Evolutionary conservation across 2,888 invertebrate genomes (phyloP), one percentile per base, ranked within the genome.

Genomic region (Sicus ferrugineus): DNA sequence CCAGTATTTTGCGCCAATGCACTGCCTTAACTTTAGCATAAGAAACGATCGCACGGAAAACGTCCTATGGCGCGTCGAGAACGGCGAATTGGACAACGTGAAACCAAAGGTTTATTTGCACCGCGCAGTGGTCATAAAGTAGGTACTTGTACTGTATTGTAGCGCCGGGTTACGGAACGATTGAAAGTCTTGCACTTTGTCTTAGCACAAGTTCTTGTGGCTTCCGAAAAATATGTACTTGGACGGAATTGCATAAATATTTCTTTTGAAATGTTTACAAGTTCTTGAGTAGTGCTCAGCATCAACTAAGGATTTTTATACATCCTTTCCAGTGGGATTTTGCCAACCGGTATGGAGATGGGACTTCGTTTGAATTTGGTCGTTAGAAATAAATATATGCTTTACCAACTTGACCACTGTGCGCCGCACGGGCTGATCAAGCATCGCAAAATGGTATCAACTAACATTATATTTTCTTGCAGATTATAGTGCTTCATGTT

Each of bases 41-140:
- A 92, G 94, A 76, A 92, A 91, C 73, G 96, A 97, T 86, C 90
- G 91, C 82, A 93, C 94, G 46, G 93, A 96, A 83, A 91, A 97
- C 88, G 91, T 96, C 16, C 86, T 97, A 48, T 97, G 96, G 96
- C 88, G 97, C 77, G 90, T 96, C 58, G 89, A 90, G 80, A 94
- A 97, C 86, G 96, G 96, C 65, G 95, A 95, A 86, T 86, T 97
- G 78, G 95, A 96, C 82, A 90, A 92, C 86, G 91, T 96, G 73
- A 91, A 92, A 82, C 95, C 96, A 9, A 96, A 95, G 89, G 94
- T 94, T 82, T 50, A 34, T 19, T 31, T 31, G n/a, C n/a, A n/a
- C n/a, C n/a, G n/a, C n/a, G n/a, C n/a, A n/a, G n/a, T 42, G n/a
- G n/a, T n/a, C n/a, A n/a, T n/a, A n/a, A n/a, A n/a, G n/a, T n/a